phyloP scores from a whole-genome alignment of 2,888 invertebrate species.

The Hymenopus coronatus region DNA sequence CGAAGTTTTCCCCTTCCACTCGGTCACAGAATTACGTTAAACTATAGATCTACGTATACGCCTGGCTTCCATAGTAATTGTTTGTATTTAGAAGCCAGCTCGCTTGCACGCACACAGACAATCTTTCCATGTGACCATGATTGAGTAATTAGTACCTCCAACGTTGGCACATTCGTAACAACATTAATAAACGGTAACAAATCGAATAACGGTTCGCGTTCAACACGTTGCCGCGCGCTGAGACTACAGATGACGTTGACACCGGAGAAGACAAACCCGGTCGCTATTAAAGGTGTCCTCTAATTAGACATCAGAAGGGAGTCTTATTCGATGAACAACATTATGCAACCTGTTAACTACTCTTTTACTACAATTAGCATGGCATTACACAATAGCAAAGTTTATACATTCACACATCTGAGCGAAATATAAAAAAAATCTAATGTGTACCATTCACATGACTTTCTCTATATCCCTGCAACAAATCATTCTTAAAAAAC shows the following conservation, averaged over 20 bases:
- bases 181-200: slow-evolving; percentile 49
- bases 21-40: slow-evolving; percentile 22
- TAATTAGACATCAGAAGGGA: background rate
- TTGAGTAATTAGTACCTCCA: slow-evolving; percentile 19
- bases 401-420: too few species aligned
- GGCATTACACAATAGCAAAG: too few species aligned
- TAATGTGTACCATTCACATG: too few species aligned
- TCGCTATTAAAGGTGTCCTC: background rate
- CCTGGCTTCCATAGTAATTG: background rate
- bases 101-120: background rate
- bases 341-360: background rate
- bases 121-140: slow-evolving; percentile 27
- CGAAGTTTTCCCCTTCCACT: slow-evolving; percentile 24
- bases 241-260: background rate
- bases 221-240: background rate
- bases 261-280: background rate
- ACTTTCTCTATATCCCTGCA: too few species aligned
- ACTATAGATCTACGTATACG: slow-evolving; percentile 2
- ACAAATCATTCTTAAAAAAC: too few species aligned
- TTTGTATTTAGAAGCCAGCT: slow-evolving; percentile 6
- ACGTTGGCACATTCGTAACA: slow-evolving; percentile 42
- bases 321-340: background rate
- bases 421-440: too few species aligned
- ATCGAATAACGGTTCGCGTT: slow-evolving; percentile 44
- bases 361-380: too few species aligned